Percentiles rank a stretch among this genome's conserved stretches.
Conservation (phyloP, 2,888 invertebrate genomes). For the Nemurella pictetii region DNA sequence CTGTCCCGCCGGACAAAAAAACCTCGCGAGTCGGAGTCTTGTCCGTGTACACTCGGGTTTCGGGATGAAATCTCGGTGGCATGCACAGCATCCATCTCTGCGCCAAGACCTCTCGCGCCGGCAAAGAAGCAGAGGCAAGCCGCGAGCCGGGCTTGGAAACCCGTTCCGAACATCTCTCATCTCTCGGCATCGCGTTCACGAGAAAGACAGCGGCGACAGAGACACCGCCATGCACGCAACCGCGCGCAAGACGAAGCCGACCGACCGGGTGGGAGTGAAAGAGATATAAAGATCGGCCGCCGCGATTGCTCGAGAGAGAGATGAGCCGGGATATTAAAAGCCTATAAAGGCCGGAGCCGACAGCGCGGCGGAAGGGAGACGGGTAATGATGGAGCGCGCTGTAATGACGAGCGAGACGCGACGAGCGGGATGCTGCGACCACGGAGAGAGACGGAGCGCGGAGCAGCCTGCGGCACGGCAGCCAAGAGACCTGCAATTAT, state of each 20-base stretch:
- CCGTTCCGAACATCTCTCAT: not conserved
- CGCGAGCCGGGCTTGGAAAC: not conserved
- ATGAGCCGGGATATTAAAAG: not conserved
- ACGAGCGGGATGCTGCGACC: not conserved
- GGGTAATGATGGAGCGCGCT: not conserved
- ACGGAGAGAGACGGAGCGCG: not conserved
- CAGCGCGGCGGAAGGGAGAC: not conserved
- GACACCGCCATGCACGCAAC: not conserved
- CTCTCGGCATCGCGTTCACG: not conserved
- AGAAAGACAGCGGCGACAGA: not conserved
- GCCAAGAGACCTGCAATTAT: constrained; percentile 21
- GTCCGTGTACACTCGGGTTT: no score
- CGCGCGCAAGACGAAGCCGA: not conserved
- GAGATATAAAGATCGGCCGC: constrained; percentile 2
- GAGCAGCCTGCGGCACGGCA: not conserved
- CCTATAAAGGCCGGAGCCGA: not conserved
- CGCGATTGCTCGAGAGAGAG: not conserved
- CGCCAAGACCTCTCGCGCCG: no score
- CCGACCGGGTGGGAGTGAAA: not conserved
- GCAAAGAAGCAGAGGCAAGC: not conserved
- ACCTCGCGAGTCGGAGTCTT: no score
- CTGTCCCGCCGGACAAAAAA: no score
- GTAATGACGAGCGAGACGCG: not conserved
- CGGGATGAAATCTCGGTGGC: no score
- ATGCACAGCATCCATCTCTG: no score